These are phyloP conservation scores for Apoderus coryli DNA, from an alignment of 2,888 invertebrate genomes.

Conservation along the genomic window DNA sequence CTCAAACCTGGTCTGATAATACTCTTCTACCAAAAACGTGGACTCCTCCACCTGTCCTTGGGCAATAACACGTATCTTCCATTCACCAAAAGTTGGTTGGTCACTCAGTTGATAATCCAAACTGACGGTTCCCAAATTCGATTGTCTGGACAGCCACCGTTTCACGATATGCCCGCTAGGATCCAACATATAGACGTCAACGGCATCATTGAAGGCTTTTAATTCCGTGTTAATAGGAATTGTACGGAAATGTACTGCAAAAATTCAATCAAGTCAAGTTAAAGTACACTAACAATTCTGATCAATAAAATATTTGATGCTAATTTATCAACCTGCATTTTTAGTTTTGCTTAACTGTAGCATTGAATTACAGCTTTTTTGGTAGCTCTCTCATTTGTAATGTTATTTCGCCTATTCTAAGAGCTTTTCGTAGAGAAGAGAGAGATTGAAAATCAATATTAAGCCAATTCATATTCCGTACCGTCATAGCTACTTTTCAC, in stretches of 20 bases:
- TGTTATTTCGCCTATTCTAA: no score
- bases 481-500: no score
- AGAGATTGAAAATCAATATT: no score
- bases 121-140: constrained; percentile 87
- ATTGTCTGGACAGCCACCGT: constrained; percentile 87
- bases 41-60: constrained; percentile 80
- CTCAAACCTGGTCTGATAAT: constrained; percentile 89
- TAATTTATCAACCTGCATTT: no score
- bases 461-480: no score
- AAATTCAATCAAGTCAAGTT: no score
- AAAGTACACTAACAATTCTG: constrained; percentile 19
- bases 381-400: no score
- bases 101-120: constrained; percentile 80
- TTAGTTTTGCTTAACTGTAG: no score
- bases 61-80: constrained; percentile 79
- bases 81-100: constrained; percentile 84
- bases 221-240: constrained; percentile 88
- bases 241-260: constrained; percentile 78
- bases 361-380: no score
- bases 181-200: constrained; percentile 86
- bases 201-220: constrained; percentile 77
- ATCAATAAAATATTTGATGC: constrained; percentile 4
- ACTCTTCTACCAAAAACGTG: constrained; percentile 81
- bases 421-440: no score
- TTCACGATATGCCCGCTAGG: constrained; percentile 78